Percentiles rank a stretch among this genome's conserved stretches.
Evolutionary conservation across 2,797 vertebrate genomes (phyloP).

Genomic region (Graptemys geographica): DNA sequence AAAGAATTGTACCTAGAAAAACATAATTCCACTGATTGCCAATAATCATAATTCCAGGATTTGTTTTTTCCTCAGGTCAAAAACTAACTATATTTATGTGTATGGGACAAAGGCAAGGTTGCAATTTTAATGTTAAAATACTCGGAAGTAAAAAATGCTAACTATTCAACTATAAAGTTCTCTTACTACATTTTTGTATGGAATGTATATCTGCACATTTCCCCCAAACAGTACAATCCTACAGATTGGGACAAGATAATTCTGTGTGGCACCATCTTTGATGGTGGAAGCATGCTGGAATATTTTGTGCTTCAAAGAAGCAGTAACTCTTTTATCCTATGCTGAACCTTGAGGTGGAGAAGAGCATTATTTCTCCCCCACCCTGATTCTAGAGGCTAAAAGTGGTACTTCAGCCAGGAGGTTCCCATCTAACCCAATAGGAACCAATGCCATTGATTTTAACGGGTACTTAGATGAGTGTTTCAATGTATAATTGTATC

Average conservation of each 20-base stretch:
- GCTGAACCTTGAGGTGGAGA: background rate
- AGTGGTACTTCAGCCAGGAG: background rate
- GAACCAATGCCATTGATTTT: background rate
- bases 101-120: background rate
- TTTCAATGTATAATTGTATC: background rate
- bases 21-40: background rate
- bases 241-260: constrained; percentile 26
- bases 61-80: background rate
- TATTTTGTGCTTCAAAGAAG: background rate
- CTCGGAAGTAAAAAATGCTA: background rate
- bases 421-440: background rate
- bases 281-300: constrained; percentile 57
- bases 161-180: background rate
- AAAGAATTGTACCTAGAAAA: background rate
- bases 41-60: background rate
- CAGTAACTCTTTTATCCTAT: background rate
- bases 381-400: background rate
- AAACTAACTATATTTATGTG: constrained; percentile 20
- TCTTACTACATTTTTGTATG: background rate
- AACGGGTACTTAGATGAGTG: background rate
- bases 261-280: constrained; percentile 33
- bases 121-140: background rate
- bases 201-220: constrained; percentile 17
- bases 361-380: background rate
- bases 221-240: background rate